Evolutionary conservation across 2,113 vertebrate species (phyloP).

Genomic region (Polypterus bichir): DNA sequence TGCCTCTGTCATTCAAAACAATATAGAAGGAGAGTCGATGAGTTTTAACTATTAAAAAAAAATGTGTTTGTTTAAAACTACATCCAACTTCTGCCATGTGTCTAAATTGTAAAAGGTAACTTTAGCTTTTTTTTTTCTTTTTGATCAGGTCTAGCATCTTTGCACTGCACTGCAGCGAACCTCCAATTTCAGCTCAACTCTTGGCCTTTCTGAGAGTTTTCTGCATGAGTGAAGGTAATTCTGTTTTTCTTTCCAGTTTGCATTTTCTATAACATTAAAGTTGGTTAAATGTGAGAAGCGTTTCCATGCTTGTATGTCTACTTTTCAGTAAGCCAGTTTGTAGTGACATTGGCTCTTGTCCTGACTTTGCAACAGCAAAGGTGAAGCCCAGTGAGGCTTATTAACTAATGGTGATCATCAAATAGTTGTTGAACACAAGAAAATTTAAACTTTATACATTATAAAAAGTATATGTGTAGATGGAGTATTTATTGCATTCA

Average conservation of each 20-base stretch:
- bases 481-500: slow-evolving; percentile 30
- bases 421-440: slow-evolving; percentile 32
- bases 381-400: slow-evolving; percentile 7
- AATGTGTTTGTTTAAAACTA: no score
- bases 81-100: neutral
- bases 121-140: slow-evolving; percentile 7
- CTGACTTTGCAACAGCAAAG: slow-evolving; percentile 16
- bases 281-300: neutral
- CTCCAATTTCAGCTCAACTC: slow-evolving; percentile 87
- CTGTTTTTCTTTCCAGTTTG: neutral
- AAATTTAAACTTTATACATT: neutral
- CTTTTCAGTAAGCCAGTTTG: neutral
- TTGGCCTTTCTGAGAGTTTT: slow-evolving; percentile 93
- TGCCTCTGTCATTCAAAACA: no score
- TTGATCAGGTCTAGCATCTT: slow-evolving; percentile 78
- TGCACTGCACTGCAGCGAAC: slow-evolving; percentile 78
- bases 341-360: neutral
- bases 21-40: no score
- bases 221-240: slow-evolving; percentile 94
- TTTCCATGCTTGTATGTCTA: slow-evolving; percentile 3
- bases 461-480: slow-evolving; percentile 21
- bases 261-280: neutral
- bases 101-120: neutral
- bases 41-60: no score
- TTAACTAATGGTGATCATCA: slow-evolving; percentile 39